These are phyloP conservation scores for Drosophila ananassae DNA, from an alignment of 1,140 invertebrate species.

Conservation along the genomic window DNA sequence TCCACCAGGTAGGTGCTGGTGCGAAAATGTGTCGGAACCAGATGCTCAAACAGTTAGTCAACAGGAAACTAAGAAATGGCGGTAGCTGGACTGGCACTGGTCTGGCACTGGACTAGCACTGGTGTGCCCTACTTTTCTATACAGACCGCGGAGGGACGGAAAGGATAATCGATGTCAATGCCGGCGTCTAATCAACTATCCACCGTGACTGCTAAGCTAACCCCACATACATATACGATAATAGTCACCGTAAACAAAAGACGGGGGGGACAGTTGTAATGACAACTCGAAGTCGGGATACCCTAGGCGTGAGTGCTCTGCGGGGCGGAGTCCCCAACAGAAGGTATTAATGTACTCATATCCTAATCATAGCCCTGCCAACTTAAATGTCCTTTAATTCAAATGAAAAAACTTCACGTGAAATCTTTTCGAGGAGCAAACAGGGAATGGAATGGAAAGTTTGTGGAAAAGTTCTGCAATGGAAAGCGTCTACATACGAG, in stretches of 20 bases:
- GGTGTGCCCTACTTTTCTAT: slow-evolving; percentile 36
- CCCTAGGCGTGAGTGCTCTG: slow-evolving; percentile 7
- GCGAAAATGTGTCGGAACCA: slow-evolving; percentile 36
- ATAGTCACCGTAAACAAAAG: slow-evolving; percentile 46
- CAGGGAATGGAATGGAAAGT: not conserved
- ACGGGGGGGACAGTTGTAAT: slow-evolving; percentile 4
- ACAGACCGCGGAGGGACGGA: slow-evolving; percentile 13
- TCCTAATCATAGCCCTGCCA: slow-evolving; percentile 34
- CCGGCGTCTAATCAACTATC: slow-evolving; percentile 46
- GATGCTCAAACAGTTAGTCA: slow-evolving; percentile 37
- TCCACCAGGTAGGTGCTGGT: slow-evolving; percentile 52
- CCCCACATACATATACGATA: slow-evolving; percentile 40
- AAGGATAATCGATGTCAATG: slow-evolving; percentile 70
- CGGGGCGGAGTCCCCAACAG: not conserved
- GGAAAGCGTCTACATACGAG: slow-evolving; percentile 18
- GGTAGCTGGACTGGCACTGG: slow-evolving; percentile 8
- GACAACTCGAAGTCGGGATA: slow-evolving; percentile 34
- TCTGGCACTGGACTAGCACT: slow-evolving; percentile 26
- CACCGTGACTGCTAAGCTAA: slow-evolving; percentile 20
- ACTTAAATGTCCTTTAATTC: slow-evolving; percentile 43
- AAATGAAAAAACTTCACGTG: slow-evolving; percentile 33
- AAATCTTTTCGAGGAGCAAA: slow-evolving; percentile 25
- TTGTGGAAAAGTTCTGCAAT: not conserved
- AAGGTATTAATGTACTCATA: slow-evolving; percentile 15
- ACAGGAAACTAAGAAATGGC: slow-evolving; percentile 22